Base-by-base conservation (phyloP, 2,113 vertebrate species). In the Otis tarda region DNA sequence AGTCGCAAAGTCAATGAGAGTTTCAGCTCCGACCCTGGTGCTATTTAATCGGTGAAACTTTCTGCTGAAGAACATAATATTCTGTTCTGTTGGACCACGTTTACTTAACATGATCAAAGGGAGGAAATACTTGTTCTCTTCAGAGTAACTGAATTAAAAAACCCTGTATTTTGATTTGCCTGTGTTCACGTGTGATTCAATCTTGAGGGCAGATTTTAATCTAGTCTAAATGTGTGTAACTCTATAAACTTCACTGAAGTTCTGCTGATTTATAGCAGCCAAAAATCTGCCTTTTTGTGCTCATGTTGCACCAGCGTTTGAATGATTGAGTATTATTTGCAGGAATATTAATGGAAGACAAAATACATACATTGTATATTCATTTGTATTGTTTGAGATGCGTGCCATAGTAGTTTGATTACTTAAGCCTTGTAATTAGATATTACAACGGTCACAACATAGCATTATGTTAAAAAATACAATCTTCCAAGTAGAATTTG, bases 191-290 rank as follows among this genome's bases (percentile, higher is more conserved):
- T 89, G 70, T 57, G 93, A 91, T 67, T 92, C 77, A 85, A 1
- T 87, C 90, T 94, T 76, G 92, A 93, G 86, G 77, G 83, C 91
- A 94, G 96, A 97, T 96, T 96, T 93, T 97, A 89, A 95, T 96
- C 96, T 96, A 85, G 63, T 35, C 83, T 96, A 93, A 96, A 91
- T 2, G 52, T 87, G 77, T 91, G 77, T 79, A 85, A 67, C 61
- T 94, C 67, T 63, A 65, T 80, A 84, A 92, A 93, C 70, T 79
- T 89, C 53, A 39, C 47, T 82, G 57, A 73, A 74, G 65, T 80
- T 90, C 28, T 80, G 16, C 70, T 90, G 83, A 85, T 76, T 95
- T 85, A 85, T 71, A 83, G 74, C 53, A 87, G 92, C 80, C 83
- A 84, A 87, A 89, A 94, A 84, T 73, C 69, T 61, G 83, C 1